Percentiles rank a stretch among this genome's conserved stretches.
These are phyloP conservation scores for Mesaphorura yosii DNA, from an alignment of 1,140 invertebrate genomes.

Conservation along the genomic window DNA sequence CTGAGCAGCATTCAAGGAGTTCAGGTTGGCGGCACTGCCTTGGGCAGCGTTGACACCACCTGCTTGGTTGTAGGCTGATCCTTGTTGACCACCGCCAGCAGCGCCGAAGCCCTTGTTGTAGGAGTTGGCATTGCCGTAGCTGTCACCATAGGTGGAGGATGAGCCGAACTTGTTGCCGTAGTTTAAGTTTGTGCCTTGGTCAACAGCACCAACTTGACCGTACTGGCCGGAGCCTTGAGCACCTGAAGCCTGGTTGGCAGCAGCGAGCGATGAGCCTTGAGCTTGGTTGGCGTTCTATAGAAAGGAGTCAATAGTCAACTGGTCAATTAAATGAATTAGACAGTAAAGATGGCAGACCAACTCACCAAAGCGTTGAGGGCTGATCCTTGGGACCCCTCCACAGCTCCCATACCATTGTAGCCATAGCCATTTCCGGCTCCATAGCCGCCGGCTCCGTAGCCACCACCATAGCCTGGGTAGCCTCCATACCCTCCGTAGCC, in stretches of 20 bases:
- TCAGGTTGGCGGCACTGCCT: not conserved
- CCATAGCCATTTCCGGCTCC: not conserved
- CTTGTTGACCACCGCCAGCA: constrained; percentile 4
- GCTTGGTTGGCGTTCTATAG: not conserved
- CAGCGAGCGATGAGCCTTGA: not conserved
- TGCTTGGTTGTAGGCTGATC: not conserved
- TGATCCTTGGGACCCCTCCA: not conserved
- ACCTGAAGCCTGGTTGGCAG: not conserved
- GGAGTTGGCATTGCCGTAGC: constrained; percentile 1
- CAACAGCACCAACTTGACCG: not conserved
- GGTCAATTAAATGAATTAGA: too few relatives aligned
- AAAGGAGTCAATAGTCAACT: not conserved
- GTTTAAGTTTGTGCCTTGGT: not conserved
- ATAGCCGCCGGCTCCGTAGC: not conserved
- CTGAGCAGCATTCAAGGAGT: constrained; percentile 5
- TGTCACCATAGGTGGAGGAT: constrained; percentile 3
- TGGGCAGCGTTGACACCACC: not conserved
- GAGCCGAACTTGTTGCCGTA: constrained; percentile 2
- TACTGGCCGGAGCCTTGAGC: not conserved
- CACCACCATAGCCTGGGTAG: constrained; percentile 3
- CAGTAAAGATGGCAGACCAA: not conserved
- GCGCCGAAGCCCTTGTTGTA: constrained; percentile 3
- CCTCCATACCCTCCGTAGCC: constrained; percentile 14
- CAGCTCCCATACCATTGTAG: too few relatives aligned
- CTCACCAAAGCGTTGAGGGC: not conserved